A percentile compares a stretch with the other conserved stretches of the same genome.
These are phyloP conservation scores for Coreoperca whiteheadi DNA, from an alignment of 2,113 vertebrate genomes.

Conservation along the genomic window DNA sequence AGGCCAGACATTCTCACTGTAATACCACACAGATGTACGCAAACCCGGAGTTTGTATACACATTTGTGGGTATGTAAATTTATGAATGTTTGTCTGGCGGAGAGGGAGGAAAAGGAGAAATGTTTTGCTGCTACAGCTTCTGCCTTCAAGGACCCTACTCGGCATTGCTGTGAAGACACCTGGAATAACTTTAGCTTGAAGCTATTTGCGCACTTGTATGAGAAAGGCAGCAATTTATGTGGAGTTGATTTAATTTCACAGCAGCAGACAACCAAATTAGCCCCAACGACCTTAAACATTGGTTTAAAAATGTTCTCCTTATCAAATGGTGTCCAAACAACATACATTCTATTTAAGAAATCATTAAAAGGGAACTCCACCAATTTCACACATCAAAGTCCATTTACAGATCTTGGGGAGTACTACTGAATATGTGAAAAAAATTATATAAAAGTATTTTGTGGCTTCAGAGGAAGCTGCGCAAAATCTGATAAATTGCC, in stretches of 20 bases:
- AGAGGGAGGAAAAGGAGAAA: background rate
- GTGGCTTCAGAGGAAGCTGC: background rate
- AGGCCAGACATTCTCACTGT: conserved; percentile 26
- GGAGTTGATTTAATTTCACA: conserved; percentile 13
- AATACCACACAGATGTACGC: conserved; percentile 28
- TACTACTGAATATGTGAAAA: background rate
- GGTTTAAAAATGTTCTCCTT: background rate
- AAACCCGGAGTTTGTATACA: background rate
- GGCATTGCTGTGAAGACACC: background rate
- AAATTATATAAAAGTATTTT: background rate
- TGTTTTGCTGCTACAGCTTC: background rate
- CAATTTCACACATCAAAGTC: background rate
- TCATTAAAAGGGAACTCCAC: background rate
- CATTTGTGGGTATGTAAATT: background rate
- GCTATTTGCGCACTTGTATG: background rate
- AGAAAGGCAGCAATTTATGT: background rate
- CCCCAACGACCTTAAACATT: background rate
- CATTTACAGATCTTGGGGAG: background rate
- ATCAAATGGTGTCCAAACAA: background rate
- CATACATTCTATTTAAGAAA: background rate
- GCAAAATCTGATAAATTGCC: background rate
- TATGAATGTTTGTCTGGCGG: conserved; percentile 18
- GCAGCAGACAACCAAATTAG: background rate
- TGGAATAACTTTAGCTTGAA: conserved; percentile 1
- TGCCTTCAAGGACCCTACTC: background rate